These are phyloP conservation scores for Acanthurus lineatus DNA, from an alignment of 2,797 vertebrate species.

Conservation along the genomic window DNA sequence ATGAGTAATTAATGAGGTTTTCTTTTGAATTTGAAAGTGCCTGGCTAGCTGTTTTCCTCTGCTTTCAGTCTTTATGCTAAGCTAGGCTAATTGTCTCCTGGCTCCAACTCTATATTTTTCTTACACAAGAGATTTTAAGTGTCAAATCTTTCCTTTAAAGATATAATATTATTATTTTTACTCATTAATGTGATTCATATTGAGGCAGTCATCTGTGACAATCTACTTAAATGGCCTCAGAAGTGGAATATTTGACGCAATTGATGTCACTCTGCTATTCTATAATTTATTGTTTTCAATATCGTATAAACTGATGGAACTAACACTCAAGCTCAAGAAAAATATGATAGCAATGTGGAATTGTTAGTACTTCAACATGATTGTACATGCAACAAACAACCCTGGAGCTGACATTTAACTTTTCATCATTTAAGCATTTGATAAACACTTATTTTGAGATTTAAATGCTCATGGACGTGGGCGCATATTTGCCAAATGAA, in stretches of 20 bases:
- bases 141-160: background rate
- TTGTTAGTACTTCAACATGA: background rate
- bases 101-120: background rate
- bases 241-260: background rate
- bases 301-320: background rate
- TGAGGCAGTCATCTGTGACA: background rate
- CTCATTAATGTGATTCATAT: background rate
- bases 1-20: background rate
- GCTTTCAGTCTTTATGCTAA: background rate
- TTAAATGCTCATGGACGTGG: background rate
- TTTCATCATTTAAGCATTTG: background rate
- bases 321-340: background rate
- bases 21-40: background rate
- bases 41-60: background rate
- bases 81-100: background rate
- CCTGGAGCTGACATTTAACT: background rate
- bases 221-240: background rate
- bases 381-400: background rate
- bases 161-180: background rate
- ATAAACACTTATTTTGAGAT: background rate
- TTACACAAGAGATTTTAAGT: background rate
- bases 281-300: background rate
- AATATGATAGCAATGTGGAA: background rate
- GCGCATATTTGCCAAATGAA: slow-evolving; percentile 20
- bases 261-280: background rate